Evolutionary conservation across 2,113 vertebrate species (phyloP).

Genomic region (Physeter macrocephalus): DNA sequence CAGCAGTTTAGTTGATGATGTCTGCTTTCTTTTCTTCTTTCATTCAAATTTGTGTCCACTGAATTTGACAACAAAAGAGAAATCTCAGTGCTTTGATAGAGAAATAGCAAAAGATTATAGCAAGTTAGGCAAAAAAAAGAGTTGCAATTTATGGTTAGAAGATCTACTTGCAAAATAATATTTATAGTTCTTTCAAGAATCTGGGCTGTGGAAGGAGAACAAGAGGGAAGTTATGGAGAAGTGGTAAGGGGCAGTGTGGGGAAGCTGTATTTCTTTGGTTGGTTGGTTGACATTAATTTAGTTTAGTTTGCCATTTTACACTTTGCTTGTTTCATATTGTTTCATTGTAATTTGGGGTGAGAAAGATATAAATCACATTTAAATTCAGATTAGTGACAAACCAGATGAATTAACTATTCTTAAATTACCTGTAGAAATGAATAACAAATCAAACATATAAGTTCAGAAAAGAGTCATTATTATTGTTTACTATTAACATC

Average conservation of each 20-base stretch:
- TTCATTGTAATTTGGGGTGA: not conserved
- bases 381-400: not conserved
- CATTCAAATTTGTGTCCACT: not conserved
- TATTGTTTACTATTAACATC: not conserved
- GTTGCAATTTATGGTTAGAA: not conserved
- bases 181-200: not conserved
- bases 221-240: not conserved
- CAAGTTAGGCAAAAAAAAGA: not conserved
- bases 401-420: not conserved
- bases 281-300: not conserved
- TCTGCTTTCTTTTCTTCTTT: not conserved
- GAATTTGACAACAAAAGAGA: not conserved
- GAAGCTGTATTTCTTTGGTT: not conserved
- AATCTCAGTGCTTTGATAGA: not conserved
- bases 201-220: not conserved
- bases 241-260: fast-evolving
- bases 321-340: not conserved
- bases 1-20: not conserved
- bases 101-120: not conserved
- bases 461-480: not conserved
- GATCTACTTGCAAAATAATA: not conserved
- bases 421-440: not conserved
- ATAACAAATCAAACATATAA: not conserved
- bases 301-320: not conserved
- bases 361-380: not conserved